Evolutionary conservation across 2,888 invertebrate species (phyloP), one percentile per base, ranked within the genome.

Genomic region (Drosophila subsilvestris): DNA sequence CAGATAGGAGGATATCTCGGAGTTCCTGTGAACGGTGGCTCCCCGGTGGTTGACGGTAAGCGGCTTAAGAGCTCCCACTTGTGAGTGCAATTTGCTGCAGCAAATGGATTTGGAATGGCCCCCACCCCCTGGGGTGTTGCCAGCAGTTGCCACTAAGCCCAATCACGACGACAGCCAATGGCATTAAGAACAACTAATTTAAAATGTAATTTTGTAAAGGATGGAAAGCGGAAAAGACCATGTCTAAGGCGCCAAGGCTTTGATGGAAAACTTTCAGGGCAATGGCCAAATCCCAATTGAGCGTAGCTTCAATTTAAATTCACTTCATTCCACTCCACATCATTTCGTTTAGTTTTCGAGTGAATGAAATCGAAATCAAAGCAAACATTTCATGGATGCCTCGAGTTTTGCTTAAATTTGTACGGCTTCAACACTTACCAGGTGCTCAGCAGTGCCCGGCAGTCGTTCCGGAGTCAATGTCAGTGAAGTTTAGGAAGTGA

Each of bases 11-110:
- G 42, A 49, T 69, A 54, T 73, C 68, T 71, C 63, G 18, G 27
- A 48, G 22, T 82, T 55, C 49, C 29, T 63, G 61, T 62, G 62
- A 47, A 22, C 6, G 42, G 25, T 53, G 18, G 22, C 51, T 56
- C n/a, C 37, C n/a, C 37, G 14, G 9, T 27, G 27, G 49, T 63
- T 51, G 37, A n/a, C 37, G 55, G 67, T 84, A 75, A 83, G 70
- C 70, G 57, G 87, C 74, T 83, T 84, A 80, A 67, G 63, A 50
- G 72, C 74, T 73, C 55, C 65, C 49, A 67, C 32, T 51, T 20
- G 45, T 43, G 70, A 79, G 56, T 78, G 80, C 78, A 80, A 74
- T 75, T 84, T 88, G 61, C 67, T 44, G 66, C 49, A 42, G 60
- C 65, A 71, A 80, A 58, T 56, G 72, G 53, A 67, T 69, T 76